Percentiles rank a stretch among this genome's conserved stretches.
Evolutionary conservation across 2,888 invertebrate species (phyloP).

Genomic region (Ypsolopha scabrella): DNA sequence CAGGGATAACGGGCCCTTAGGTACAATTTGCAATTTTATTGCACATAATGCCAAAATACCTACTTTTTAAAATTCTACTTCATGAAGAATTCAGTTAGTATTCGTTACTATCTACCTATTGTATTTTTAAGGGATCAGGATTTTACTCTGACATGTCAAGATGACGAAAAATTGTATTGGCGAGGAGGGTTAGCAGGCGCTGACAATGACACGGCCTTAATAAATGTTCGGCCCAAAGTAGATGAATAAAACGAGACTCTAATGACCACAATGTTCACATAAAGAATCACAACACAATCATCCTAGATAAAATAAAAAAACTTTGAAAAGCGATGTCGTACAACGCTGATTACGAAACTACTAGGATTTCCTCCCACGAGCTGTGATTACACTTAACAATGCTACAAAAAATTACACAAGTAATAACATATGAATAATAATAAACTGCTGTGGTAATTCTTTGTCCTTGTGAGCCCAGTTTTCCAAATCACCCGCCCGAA

Average conservation of each 20-base stretch:
- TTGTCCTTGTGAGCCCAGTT: conserved; percentile 19
- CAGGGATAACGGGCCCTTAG: too few species aligned
- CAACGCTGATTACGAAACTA: conserved; percentile 48
- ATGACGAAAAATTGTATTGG: too few species aligned
- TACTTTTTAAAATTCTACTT: too few species aligned
- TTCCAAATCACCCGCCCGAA: conserved; percentile 34
- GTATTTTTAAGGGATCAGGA: too few species aligned
- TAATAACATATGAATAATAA: conserved; percentile 45
- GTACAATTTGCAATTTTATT: too few species aligned
- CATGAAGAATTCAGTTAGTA: too few species aligned
- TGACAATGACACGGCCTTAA: too few species aligned
- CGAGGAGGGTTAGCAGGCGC: too few species aligned
- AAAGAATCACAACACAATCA: conserved; percentile 53
- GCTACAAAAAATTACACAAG: conserved; percentile 38
- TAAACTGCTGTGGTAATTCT: conserved; percentile 13
- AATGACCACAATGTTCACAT: conserved; percentile 15
- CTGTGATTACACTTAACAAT: conserved; percentile 43
- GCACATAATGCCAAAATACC: too few species aligned
- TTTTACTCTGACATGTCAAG: too few species aligned
- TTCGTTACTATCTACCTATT: too few species aligned
- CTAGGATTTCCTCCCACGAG: conserved; percentile 50
- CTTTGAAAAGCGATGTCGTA: conserved; percentile 32
- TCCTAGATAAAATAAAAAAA: conserved; percentile 52
- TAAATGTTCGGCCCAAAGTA: too few species aligned
- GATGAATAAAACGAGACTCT: not conserved